Percentiles rank a stretch among this genome's conserved stretches.
Evolutionary conservation across 2,113 vertebrate genomes (phyloP).

Genomic region (Antennarius striatus): DNA sequence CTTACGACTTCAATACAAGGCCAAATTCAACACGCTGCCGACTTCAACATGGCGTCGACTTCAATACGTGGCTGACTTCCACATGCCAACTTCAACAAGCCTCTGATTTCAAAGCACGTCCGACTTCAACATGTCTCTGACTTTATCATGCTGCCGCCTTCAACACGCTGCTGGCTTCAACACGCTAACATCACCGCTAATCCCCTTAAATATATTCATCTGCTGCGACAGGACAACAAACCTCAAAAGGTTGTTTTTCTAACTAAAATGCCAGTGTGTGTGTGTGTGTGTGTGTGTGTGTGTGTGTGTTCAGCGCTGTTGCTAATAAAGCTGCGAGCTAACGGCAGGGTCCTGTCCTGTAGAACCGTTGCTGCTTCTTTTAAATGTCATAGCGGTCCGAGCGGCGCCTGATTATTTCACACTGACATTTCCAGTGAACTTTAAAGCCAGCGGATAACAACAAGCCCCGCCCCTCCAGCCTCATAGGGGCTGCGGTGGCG

Average conservation of each 20-base stretch:
- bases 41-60: too few species aligned
- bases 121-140: too few species aligned
- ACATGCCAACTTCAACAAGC: too few species aligned
- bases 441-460: constrained; percentile 79
- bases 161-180: constrained; percentile 3
- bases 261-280: constrained; percentile 29
- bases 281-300: neutral
- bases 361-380: constrained; percentile 58
- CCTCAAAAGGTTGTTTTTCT: constrained; percentile 33
- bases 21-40: too few species aligned
- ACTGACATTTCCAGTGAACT: constrained; percentile 83
- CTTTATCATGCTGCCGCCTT: too few species aligned
- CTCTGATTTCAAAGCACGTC: too few species aligned
- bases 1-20: too few species aligned
- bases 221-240: neutral
- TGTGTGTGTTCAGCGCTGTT: constrained; percentile 1
- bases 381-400: constrained; percentile 78
- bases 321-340: constrained; percentile 64
- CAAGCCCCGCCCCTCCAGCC: constrained; percentile 56
- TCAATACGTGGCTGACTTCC: too few species aligned
- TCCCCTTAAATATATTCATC: constrained; percentile 2
- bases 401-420: constrained; percentile 78
- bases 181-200: constrained; percentile 9
- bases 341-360: constrained; percentile 56
- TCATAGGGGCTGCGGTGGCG: constrained; percentile 57